phyloP scores from a whole-genome alignment of 2,888 invertebrate species.

The Tetragonisca angustula region DNA sequence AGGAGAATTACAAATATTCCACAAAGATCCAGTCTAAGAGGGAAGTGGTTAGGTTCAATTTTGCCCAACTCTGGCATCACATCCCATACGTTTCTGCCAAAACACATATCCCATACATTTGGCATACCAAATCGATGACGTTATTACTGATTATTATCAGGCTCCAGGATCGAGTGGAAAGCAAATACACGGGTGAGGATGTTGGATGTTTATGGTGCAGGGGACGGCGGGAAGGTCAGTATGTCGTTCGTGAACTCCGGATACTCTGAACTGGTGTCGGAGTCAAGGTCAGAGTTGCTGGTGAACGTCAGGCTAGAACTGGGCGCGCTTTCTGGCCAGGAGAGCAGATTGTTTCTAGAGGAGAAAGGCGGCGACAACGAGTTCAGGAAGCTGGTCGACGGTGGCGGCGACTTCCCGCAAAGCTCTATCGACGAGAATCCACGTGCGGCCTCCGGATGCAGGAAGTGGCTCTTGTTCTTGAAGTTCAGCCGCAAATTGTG shows the following conservation, averaged over 20 bases:
- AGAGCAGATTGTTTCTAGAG: conserved; percentile 77
- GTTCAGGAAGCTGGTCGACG: conserved; percentile 86
- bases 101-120: conserved; percentile 18
- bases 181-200: not conserved
- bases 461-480: conserved; percentile 81
- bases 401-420: conserved; percentile 85
- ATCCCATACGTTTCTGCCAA: conserved; percentile 12
- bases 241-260: conserved; percentile 83
- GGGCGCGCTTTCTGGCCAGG: conserved; percentile 82
- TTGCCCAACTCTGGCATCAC: conserved; percentile 47
- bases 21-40: not conserved
- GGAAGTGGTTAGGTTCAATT: not conserved
- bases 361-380: conserved; percentile 85
- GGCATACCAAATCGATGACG: conserved; percentile 1
- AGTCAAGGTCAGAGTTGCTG: conserved; percentile 82
- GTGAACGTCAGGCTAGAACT: conserved; percentile 83
- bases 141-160: not conserved
- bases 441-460: conserved; percentile 79
- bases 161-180: conserved; percentile 5
- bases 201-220: conserved; percentile 76
- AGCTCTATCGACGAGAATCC: conserved; percentile 78
- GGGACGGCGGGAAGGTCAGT: conserved; percentile 81
- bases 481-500: conserved; percentile 84
- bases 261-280: conserved; percentile 82
- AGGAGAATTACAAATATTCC: not conserved